Percentiles rank a stretch among this genome's conserved stretches.
Evolutionary conservation across 2,797 vertebrate genomes (phyloP).

Genomic region (Bovichtus diacanthus): DNA sequence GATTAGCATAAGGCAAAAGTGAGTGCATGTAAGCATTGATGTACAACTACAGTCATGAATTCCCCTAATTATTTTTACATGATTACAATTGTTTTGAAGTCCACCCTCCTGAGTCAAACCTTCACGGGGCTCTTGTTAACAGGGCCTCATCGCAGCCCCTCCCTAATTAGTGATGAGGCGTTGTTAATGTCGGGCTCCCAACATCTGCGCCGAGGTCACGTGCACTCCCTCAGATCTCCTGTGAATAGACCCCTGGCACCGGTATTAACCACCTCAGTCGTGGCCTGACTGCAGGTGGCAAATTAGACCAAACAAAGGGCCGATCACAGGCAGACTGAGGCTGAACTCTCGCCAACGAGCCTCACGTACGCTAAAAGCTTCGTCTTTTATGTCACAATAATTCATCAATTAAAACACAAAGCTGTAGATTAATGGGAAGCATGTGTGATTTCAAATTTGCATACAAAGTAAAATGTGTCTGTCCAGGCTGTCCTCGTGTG

Average conservation of each 20-base stretch:
- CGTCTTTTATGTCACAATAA: conserved; percentile 29
- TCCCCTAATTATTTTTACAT: conserved; percentile 50
- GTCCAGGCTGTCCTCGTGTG: conserved; percentile 1
- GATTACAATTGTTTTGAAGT: conserved; percentile 52
- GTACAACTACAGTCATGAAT: conserved; percentile 24
- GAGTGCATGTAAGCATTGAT: conserved; percentile 32
- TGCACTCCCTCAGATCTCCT: conserved; percentile 53
- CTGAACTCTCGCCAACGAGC: conserved; percentile 26
- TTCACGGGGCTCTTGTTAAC: conserved; percentile 54
- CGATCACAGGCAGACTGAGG: conserved; percentile 30
- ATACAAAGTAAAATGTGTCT: conserved; percentile 11
- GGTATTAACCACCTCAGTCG: conserved; percentile 57
- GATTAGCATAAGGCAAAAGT: conserved; percentile 57
- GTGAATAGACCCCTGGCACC: conserved; percentile 58
- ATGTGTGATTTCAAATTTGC: neutral
- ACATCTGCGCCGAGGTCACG: conserved; percentile 72
- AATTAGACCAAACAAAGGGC: conserved; percentile 72
- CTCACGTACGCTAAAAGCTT: conserved; percentile 20
- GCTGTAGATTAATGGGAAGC: neutral
- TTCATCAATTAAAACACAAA: neutral
- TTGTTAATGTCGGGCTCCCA: conserved; percentile 70
- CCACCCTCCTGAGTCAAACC: conserved; percentile 28
- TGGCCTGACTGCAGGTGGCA: conserved; percentile 68
- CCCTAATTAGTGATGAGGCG: conserved; percentile 78
- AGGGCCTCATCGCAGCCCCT: conserved; percentile 59